phyloP scores from a whole-genome alignment of 2,113 vertebrate species.

The Coreoperca whiteheadi region DNA sequence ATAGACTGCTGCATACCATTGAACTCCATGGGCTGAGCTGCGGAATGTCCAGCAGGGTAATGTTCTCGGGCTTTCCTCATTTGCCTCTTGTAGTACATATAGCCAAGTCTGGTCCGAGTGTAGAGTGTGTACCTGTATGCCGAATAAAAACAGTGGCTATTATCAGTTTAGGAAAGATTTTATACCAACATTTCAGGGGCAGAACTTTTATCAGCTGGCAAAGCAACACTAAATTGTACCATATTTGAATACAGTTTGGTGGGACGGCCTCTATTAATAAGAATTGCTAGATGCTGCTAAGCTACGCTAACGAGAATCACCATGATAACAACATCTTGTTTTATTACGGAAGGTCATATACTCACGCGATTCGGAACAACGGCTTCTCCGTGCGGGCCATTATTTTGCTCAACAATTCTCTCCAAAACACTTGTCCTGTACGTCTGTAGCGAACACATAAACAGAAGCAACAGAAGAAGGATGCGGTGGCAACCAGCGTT shows the following conservation, averaged over 20 bases:
- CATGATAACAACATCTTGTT: not conserved
- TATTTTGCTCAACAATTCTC: constrained; percentile 44
- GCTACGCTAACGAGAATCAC: constrained; percentile 14
- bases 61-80: constrained; percentile 91
- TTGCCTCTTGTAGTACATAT: constrained; percentile 94
- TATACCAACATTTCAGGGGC: fast-evolving
- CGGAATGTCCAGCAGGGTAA: constrained; percentile 92
- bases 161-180: not conserved
- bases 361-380: constrained; percentile 88
- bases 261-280: not conserved
- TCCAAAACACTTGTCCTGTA: constrained; percentile 47
- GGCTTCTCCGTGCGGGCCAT: constrained; percentile 88
- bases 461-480: constrained; percentile 71
- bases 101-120: constrained; percentile 94
- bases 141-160: not conserved
- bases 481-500: constrained; percentile 66
- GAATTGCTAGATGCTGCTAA: constrained; percentile 12
- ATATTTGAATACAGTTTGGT: constrained; percentile 3
- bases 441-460: constrained; percentile 71
- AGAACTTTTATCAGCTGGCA: fast-evolving
- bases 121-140: constrained; percentile 92
- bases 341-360: not conserved
- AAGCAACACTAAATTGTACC: not conserved
- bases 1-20: constrained; percentile 83
- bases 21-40: constrained; percentile 84